Percentiles rank a stretch among this genome's conserved stretches.
Evolutionary conservation across 2,888 invertebrate species (phyloP).

Genomic region (Dilophus febrilis): DNA sequence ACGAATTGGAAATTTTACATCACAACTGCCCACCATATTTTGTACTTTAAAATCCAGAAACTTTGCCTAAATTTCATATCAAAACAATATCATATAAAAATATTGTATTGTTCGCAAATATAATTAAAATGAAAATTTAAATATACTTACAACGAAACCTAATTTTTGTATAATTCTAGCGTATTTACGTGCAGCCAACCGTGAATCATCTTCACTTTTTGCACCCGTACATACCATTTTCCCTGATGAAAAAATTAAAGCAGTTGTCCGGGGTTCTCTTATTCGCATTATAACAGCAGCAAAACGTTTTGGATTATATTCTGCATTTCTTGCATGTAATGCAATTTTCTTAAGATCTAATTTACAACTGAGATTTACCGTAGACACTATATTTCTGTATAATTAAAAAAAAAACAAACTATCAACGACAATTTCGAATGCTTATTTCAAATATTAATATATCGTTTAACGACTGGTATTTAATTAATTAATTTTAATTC

Average conservation of each 20-base stretch:
- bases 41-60: constrained; percentile 69
- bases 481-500: no score
- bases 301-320: constrained; percentile 98
- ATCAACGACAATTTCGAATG: not conserved
- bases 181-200: constrained; percentile 65
- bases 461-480: no score
- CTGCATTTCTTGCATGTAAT: constrained; percentile 92
- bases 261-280: constrained; percentile 69
- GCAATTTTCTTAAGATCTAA: constrained; percentile 94
- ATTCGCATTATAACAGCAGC: constrained; percentile 97
- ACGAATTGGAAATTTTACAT: constrained; percentile 58
- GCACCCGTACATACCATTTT: constrained; percentile 77
- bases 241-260: constrained; percentile 61
- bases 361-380: constrained; percentile 89
- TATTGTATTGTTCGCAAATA: not conserved
- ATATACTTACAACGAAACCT: constrained; percentile 47
- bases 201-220: constrained; percentile 62
- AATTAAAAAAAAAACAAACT: not conserved
- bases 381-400: constrained; percentile 92
- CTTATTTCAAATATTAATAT: constrained; percentile 4
- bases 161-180: constrained; percentile 72
- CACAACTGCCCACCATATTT: constrained; percentile 66
- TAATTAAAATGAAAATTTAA: no score
- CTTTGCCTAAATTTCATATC: constrained; percentile 42
- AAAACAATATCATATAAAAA: not conserved